phyloP scores from a whole-genome alignment of 2,797 vertebrate species.

The Capromys pilorides region DNA sequence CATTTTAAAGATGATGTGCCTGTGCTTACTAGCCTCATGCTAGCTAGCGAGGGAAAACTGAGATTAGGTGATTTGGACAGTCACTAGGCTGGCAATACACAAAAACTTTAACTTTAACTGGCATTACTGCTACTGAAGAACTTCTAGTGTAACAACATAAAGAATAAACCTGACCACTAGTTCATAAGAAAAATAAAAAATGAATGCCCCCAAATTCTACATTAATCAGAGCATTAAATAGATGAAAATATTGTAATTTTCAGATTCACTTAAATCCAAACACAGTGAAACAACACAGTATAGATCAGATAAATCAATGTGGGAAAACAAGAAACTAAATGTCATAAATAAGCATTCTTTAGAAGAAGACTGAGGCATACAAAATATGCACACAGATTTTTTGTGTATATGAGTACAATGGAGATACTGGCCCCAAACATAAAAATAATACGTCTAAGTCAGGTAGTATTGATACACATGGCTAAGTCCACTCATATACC shows the following conservation, averaged over 20 bases:
- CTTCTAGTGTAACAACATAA: background rate
- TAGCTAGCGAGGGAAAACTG: slow-evolving; percentile 41
- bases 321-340: background rate
- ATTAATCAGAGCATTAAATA: background rate
- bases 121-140: background rate
- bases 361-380: background rate
- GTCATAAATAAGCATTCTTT: background rate
- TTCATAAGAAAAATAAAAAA: background rate
- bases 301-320: background rate
- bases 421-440: background rate
- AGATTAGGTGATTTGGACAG: background rate
- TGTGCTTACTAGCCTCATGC: background rate
- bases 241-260: background rate
- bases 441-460: slow-evolving; percentile 1
- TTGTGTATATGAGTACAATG: background rate
- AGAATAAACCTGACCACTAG: background rate
- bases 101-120: background rate
- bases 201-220: background rate
- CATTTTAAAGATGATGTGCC: background rate
- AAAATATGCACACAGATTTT: background rate
- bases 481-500: background rate
- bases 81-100: slow-evolving; percentile 12
- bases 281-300: background rate
- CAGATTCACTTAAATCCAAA: background rate
- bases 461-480: background rate